Evolutionary conservation across 2,797 vertebrate species (phyloP), one percentile per base, ranked within the genome.

Genomic region (Cuniculus paca): DNA sequence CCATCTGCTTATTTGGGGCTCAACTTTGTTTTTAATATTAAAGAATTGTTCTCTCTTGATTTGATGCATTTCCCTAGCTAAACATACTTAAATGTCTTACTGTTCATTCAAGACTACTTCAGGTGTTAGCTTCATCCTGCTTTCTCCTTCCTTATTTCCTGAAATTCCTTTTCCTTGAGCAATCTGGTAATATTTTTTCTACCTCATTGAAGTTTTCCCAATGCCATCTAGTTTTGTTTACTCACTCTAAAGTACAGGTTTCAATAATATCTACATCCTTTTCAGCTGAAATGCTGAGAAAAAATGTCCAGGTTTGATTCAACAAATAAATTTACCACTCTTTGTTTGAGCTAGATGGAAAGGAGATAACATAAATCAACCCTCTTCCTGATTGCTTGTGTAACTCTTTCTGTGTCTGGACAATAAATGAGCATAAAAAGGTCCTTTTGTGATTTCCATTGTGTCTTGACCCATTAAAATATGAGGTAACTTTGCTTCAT

Each of bases 191-290:
- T 28, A 36, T 48, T 52, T 88, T n/a, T 86, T 83, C 6, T 9
- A 72, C 28, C 50, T 19, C 39, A 24, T 22, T 81, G 48, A 95
- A 88, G 3, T 45, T 86, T 65, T 74, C 45, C 12, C 20, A 94
- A 50, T 11, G 60, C 81, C 50, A 86, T 92, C 95, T 75, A 83
- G 36, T 92, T 87, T n/a, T 58, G 16, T 78, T 83, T 92, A 26
- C 34, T 86, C 16, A 77, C 16, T 74, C 14, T 9, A 74, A 85
- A 96, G n/a, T 65, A 11, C 16, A 87, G 14, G 22, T 78, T 96
- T 95, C 60, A 52, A 24, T 60, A 83, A 17, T 81, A 91, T 39
- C 9, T 24, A 81, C 14, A 92, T 5, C 1, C 24, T 16, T 20
- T 92, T 13, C 13, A 86, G 26, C 0, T 86, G 7, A 97, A 90